Evolutionary conservation across 2,797 vertebrate genomes (phyloP), one percentile per base, ranked within the genome.

Genomic region (Moxostoma hubbsi): DNA sequence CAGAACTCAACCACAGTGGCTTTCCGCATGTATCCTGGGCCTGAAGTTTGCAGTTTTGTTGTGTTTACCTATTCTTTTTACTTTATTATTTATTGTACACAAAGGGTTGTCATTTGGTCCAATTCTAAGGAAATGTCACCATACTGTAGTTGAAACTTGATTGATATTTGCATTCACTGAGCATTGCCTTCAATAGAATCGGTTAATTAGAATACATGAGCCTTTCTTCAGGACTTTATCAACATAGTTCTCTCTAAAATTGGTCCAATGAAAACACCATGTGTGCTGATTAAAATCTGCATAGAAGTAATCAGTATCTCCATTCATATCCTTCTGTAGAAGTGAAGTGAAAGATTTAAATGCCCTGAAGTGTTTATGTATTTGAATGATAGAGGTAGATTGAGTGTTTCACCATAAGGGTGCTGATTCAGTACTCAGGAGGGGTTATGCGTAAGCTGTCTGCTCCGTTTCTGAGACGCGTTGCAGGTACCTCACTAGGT

Each of bases 141-240:
- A 9, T 57, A 55, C 45, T 58, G 45, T 67, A 58, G 74, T 50
- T 50, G 3, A 84, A 66, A 83, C 62, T 62, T 51, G 51, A 73
- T 84, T 82, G 79, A 86, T 72, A 73, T 82, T 88, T 87, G 85
- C 86, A 88, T 85, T 84, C 80, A 75, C 82, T 82, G 72, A 85
- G 71, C 75, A 88, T 89, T 89, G 91, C 90, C 90, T 92, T 92
- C 83, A 85, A 18, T 63, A 77, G 79, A 64, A 16, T 63, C 36
- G 11, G 12, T 63, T 13, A 63, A 13, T 36, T 63, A 62, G 10
- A 62, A 67, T 43, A 18, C 51, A 64, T 65, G 11, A 15, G 61
- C 43, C 72, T 45, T 77, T 18, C 64, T 61, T 8, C 16, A 24
- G n/a, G 9, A 12, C 13, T 81, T 24, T 59, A 49, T 74, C 7